Percentiles rank a stretch among this genome's conserved stretches.
These are phyloP conservation scores for Crypturellus tataupa DNA, from an alignment of 2,797 vertebrate species.

Conservation along the genomic window DNA sequence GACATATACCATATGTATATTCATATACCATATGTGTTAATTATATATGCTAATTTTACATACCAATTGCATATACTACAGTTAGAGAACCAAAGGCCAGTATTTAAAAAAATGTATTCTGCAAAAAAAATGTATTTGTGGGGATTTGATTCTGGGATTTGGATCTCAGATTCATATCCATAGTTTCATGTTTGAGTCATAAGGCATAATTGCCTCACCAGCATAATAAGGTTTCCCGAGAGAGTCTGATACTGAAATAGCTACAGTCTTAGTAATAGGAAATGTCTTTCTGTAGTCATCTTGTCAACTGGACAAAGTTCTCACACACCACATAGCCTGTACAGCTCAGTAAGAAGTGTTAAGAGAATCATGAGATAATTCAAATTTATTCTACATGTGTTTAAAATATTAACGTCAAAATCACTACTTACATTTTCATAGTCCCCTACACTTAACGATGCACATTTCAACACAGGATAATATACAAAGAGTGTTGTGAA, in stretches of 20 bases:
- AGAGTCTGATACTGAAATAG: not conserved
- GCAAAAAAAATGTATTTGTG: not conserved
- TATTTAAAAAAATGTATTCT: rapidly evolving
- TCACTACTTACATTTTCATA: not conserved
- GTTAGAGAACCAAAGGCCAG: not conserved
- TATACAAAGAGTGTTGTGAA: not conserved
- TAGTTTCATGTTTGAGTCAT: not conserved
- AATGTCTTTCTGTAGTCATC: not conserved
- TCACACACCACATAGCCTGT: not conserved
- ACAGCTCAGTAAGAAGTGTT: not conserved
- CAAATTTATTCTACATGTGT: not conserved
- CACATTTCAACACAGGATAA: not conserved
- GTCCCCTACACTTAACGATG: not conserved
- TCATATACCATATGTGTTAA: too few relatives aligned
- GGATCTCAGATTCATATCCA: not conserved
- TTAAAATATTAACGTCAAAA: not conserved
- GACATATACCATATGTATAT: not conserved
- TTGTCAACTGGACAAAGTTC: not conserved
- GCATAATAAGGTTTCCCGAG: not conserved
- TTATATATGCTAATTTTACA: too few relatives aligned
- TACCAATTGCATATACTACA: not conserved
- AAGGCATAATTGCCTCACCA: not conserved
- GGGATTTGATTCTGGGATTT: not conserved
- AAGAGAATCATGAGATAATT: not conserved
- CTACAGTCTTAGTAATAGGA: not conserved